phyloP scores from a whole-genome alignment of 2,888 invertebrate species.

The Luperina nickerlii region DNA sequence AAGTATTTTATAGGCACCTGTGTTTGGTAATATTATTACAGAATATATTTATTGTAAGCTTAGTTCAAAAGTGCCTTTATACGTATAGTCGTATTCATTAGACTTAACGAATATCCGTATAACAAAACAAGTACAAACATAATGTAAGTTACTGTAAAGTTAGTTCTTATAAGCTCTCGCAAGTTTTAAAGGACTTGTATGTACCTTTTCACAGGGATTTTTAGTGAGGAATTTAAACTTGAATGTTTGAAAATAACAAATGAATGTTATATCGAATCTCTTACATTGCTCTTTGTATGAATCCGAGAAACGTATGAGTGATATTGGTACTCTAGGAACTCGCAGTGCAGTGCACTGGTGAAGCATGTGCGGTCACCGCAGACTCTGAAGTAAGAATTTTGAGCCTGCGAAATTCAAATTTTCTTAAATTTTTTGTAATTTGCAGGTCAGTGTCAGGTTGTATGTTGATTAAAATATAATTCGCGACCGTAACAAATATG shows the following conservation, averaged over 20 bases:
- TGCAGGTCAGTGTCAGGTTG: too few relatives aligned
- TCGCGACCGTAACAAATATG: too few relatives aligned
- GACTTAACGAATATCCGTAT: slow-evolving; percentile 32
- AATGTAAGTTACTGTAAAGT: slow-evolving; percentile 51
- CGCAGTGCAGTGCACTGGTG: neutral
- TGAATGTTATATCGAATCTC: slow-evolving; percentile 54
- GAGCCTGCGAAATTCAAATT: too few relatives aligned
- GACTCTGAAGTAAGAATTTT: neutral
- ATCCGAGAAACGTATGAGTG: slow-evolving; percentile 27
- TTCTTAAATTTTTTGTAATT: too few relatives aligned
- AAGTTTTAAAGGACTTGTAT: slow-evolving; percentile 28
- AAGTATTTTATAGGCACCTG: slow-evolving; percentile 49
- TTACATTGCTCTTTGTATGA: slow-evolving; percentile 44
- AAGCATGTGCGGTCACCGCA: neutral
- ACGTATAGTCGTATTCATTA: slow-evolving; percentile 12
- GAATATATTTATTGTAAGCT: slow-evolving; percentile 41
- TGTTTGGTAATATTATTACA: slow-evolving; percentile 44
- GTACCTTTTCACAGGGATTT: slow-evolving; percentile 41
- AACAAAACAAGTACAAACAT: slow-evolving; percentile 62
- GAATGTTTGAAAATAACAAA: slow-evolving; percentile 21
- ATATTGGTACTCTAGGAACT: neutral
- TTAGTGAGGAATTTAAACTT: slow-evolving; percentile 37
- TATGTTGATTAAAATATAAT: too few relatives aligned
- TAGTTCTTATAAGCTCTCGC: slow-evolving; percentile 43
- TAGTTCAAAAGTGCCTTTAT: slow-evolving; percentile 55